phyloP scores from a whole-genome alignment of 2,888 invertebrate genomes.

The Argyresthia goedartella region DNA sequence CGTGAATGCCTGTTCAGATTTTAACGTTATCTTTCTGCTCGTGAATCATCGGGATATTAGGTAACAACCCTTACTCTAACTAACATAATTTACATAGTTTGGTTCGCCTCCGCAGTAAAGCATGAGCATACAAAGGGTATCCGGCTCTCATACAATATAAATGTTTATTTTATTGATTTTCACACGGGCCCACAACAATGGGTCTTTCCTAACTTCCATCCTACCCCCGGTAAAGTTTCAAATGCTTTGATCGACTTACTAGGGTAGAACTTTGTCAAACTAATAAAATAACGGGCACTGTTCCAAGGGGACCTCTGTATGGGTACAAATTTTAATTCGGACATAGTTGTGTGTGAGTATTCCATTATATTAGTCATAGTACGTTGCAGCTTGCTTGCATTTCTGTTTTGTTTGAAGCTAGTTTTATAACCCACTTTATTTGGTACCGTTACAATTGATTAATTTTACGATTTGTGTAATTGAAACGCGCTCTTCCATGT shows the following conservation, averaged over 20 bases:
- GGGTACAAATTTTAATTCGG: constrained; percentile 27
- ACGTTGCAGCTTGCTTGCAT: constrained; percentile 39
- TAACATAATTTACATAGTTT: too few relatives aligned
- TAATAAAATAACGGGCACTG: constrained; percentile 56
- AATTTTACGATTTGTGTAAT: constrained; percentile 56
- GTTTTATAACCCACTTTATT: constrained; percentile 37
- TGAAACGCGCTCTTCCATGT: too few relatives aligned
- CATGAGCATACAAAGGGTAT: neutral
- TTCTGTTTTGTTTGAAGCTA: constrained; percentile 32
- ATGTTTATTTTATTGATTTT: constrained; percentile 68
- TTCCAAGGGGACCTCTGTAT: constrained; percentile 40
- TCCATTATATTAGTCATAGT: too few relatives aligned
- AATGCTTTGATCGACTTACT: constrained; percentile 41
- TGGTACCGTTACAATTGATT: constrained; percentile 46
- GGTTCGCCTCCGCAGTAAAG: neutral
- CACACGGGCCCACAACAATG: constrained; percentile 53
- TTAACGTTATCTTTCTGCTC: too few relatives aligned
- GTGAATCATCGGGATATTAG: too few relatives aligned
- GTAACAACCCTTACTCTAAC: too few relatives aligned
- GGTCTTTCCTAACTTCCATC: constrained; percentile 31
- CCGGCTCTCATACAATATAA: constrained; percentile 15
- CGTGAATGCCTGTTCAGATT: too few relatives aligned
- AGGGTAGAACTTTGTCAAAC: constrained; percentile 53
- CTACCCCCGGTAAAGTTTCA: constrained; percentile 42
- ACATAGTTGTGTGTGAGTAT: too few relatives aligned